phyloP scores from a whole-genome alignment of 2,113 vertebrate genomes.

The Platichthys stellatus region DNA sequence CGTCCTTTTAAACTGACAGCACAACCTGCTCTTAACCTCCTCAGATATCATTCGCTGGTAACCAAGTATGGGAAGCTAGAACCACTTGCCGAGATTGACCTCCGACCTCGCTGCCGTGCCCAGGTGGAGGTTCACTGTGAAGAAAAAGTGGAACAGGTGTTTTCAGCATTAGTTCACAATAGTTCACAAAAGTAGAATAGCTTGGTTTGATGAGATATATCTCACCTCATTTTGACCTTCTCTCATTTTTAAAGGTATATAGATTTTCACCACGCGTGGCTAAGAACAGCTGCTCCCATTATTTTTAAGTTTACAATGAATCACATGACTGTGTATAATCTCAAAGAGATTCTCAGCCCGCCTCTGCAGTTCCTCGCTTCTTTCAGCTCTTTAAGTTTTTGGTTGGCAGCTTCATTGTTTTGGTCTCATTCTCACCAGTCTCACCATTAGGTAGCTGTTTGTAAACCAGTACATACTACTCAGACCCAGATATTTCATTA shows the following conservation, averaged over 20 bases:
- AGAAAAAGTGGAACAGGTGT: conserved; percentile 91
- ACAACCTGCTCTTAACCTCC: conserved; percentile 1
- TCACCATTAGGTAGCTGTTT: no score
- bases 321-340: no score
- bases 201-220: not conserved
- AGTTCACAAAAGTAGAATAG: not conserved
- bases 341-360: no score
- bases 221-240: not conserved
- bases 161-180: conserved; percentile 5
- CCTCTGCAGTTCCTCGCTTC: no score
- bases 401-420: no score
- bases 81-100: conserved; percentile 93
- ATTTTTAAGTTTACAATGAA: no score
- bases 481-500: no score
- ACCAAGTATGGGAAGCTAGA: conserved; percentile 96
- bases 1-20: not conserved
- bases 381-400: no score
- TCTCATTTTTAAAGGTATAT: not conserved
- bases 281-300: no score
- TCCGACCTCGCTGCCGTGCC: conserved; percentile 90
- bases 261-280: no score
- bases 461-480: no score
- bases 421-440: no score
- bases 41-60: conserved; percentile 93
- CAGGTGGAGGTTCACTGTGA: conserved; percentile 95